These are phyloP conservation scores for Pteropus rufus DNA, from an alignment of 2,797 vertebrate genomes.

Conservation along the genomic window DNA sequence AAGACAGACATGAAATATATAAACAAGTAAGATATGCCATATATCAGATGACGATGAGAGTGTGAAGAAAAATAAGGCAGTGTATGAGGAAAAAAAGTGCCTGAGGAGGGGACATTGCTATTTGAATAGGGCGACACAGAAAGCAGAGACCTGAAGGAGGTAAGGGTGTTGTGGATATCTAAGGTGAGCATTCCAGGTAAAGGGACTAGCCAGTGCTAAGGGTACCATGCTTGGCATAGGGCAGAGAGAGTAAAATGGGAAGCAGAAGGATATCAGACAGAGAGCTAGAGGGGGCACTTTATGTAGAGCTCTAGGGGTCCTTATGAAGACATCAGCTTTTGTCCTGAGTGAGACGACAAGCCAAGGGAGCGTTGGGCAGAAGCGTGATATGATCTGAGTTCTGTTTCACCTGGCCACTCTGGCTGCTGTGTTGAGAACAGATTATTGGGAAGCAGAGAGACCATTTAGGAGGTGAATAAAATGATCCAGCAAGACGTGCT, in stretches of 20 bases:
- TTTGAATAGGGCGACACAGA: neutral
- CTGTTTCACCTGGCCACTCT: neutral
- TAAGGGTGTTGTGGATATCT: rapidly evolving
- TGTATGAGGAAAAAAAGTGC: rapidly evolving
- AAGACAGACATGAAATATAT: neutral
- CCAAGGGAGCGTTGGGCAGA: neutral
- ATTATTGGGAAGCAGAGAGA: neutral
- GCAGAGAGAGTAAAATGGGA: neutral
- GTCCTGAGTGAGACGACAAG: neutral
- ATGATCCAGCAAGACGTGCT: neutral
- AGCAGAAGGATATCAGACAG: too few species aligned
- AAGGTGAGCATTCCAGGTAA: neutral
- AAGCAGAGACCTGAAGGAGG: neutral
- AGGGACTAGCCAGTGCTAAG: neutral
- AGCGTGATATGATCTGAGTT: neutral
- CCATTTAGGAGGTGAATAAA: neutral
- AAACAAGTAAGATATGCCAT: neutral
- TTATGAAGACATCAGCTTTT: neutral
- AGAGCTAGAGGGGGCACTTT: neutral
- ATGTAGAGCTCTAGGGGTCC: neutral
- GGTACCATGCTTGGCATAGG: neutral
- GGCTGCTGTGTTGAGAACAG: neutral
- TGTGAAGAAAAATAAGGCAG: neutral
- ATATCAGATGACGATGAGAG: neutral
- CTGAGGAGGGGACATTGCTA: neutral